phyloP scores from a whole-genome alignment of 2,888 invertebrate species.

The Temnothorax rugatulus region DNA sequence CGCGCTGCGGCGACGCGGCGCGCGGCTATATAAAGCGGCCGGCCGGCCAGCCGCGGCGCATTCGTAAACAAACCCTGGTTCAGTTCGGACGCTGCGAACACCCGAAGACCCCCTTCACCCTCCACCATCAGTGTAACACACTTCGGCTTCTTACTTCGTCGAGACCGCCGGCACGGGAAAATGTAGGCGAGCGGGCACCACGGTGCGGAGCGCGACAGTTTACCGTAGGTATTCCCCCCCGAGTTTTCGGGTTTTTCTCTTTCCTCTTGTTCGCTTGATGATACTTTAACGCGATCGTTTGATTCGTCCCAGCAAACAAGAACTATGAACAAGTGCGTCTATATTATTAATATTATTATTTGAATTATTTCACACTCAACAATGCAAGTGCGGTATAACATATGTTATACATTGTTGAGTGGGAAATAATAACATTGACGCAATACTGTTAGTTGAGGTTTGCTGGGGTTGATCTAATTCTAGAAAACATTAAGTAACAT shows the following conservation, averaged over 20 bases:
- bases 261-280: constrained; percentile 1
- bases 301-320: neutral
- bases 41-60: constrained; percentile 77
- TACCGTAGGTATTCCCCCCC: constrained; percentile 80
- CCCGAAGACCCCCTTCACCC: constrained; percentile 73
- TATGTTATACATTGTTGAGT: no score
- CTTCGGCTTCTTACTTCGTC: constrained; percentile 69
- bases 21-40: constrained; percentile 81
- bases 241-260: neutral
- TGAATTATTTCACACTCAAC: no score
- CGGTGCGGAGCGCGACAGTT: constrained; percentile 83
- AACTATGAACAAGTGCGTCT: no score
- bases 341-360: no score
- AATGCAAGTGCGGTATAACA: no score
- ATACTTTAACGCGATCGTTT: neutral
- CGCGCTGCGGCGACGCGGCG: constrained; percentile 76
- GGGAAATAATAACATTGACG: no score
- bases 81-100: constrained; percentile 78
- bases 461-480: no score
- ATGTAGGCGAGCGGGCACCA: constrained; percentile 82
- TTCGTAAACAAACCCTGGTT: constrained; percentile 82
- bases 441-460: no score
- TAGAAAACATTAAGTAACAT: no score
- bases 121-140: constrained; percentile 64
- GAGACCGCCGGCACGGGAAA: constrained; percentile 78